These are phyloP conservation scores for Rhimphoctona megacephalus DNA, from an alignment of 2,888 invertebrate genomes.

Conservation along the genomic window DNA sequence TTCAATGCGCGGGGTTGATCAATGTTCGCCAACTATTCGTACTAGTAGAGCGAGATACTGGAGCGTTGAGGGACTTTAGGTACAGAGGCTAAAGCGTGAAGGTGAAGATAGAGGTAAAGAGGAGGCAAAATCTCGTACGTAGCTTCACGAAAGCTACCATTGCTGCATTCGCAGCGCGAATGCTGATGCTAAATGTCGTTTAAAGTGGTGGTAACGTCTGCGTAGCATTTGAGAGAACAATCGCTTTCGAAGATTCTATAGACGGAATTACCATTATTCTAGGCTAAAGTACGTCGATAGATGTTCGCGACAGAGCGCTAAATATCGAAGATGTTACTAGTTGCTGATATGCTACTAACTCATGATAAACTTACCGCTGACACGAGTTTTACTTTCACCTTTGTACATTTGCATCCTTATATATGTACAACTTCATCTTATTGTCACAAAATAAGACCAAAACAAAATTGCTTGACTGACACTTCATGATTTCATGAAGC, in stretches of 20 bases:
- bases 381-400: not conserved
- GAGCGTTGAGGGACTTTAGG: conserved; percentile 48
- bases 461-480: too few relatives aligned
- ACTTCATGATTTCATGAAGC: too few relatives aligned
- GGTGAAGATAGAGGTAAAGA: conserved; percentile 38
- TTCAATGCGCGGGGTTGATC: conserved; percentile 79
- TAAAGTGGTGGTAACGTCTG: conserved; percentile 61
- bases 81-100: conserved; percentile 25
- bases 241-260: conserved; percentile 77
- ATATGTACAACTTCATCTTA: too few relatives aligned
- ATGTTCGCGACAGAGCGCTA: conserved; percentile 17
- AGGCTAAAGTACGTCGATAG: conserved; percentile 63
- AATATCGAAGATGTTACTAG: conserved; percentile 1
- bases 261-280: conserved; percentile 76
- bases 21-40: conserved; percentile 79
- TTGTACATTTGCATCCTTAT: too few relatives aligned
- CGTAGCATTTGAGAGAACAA: conserved; percentile 73
- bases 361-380: not conserved
- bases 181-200: conserved; percentile 77
- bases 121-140: conserved; percentile 57
- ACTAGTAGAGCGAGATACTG: conserved; percentile 47
- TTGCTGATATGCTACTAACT: not conserved
- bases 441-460: too few relatives aligned
- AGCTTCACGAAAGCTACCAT: conserved; percentile 48
- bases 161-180: conserved; percentile 67